Evolutionary conservation across 2,113 vertebrate genomes (phyloP), one percentile per base, ranked within the genome.

Genomic region (Trinectes maculatus): DNA sequence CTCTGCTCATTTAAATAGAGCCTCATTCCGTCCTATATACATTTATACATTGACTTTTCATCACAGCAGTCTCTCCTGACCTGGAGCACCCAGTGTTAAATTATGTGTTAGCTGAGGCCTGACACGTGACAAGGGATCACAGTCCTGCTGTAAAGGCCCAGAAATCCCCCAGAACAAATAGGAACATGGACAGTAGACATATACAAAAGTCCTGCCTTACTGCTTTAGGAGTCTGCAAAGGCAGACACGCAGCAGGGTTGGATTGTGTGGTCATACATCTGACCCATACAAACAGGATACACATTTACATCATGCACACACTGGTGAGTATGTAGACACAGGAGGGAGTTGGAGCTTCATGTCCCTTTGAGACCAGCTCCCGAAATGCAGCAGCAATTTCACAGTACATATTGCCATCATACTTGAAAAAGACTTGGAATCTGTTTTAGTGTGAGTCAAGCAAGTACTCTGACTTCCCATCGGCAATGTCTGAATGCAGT

Each of bases 1-100:
- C 34, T 71, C 67, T 78, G 63, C 39, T 63, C 57, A 76, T 79
- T 74, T 82, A n/a, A 79, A 57, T 62, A 28, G 29, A 19, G 43
- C 62, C 31, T 62, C n/a, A n/a, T n/a, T n/a, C n/a, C n/a, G n/a
- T n/a, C n/a, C n/a, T n/a, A n/a, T n/a, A n/a, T n/a, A n/a, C n/a
- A n/a, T n/a, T n/a, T n/a, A n/a, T n/a, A n/a, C n/a, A n/a, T 19
- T 28, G 39, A 54, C 56, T 40, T n/a, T 16, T 40, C 39, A 40
- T 40, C 62, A 48, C 68, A 37, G 34, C 24, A 55, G 56, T 55
- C 33, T n/a, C n/a, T n/a, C n/a, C n/a, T n/a, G n/a, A n/a, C n/a
- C n/a, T n/a, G n/a, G n/a, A n/a, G n/a, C n/a, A n/a, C n/a, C n/a
- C n/a, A n/a, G n/a, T n/a, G n/a, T n/a, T n/a, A n/a, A n/a, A n/a